phyloP scores from a whole-genome alignment of 2,888 invertebrate genomes.

The Stenchaetothrips biformis region DNA sequence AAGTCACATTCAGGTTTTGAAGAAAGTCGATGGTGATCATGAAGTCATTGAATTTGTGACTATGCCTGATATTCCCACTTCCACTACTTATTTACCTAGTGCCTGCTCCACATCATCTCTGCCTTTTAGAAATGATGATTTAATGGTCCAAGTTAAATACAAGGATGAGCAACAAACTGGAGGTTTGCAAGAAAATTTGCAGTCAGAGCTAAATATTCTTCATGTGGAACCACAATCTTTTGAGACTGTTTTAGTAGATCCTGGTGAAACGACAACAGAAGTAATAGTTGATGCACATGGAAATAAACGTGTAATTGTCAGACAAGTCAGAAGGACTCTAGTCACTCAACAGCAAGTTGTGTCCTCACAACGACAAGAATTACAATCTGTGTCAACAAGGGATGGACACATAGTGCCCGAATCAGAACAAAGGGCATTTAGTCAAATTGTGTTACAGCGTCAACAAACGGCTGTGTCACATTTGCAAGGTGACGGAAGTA shows the following conservation, averaged over 20 bases:
- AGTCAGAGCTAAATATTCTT: constrained; percentile 65
- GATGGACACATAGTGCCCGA: constrained; percentile 45
- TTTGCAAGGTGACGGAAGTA: constrained; percentile 56
- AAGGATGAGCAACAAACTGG: constrained; percentile 52
- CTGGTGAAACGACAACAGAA: constrained; percentile 76
- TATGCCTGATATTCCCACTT: constrained; percentile 44
- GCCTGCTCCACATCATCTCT: constrained; percentile 30
- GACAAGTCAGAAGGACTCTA: constrained; percentile 63
- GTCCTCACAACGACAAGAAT: constrained; percentile 53
- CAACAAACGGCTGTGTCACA: constrained; percentile 58
- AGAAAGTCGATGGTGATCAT: constrained; percentile 58
- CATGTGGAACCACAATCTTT: constrained; percentile 71
- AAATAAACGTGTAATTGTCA: constrained; percentile 71
- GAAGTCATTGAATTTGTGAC: constrained; percentile 70
- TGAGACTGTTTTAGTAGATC: constrained; percentile 75
- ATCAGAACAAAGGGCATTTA: constrained; percentile 55
- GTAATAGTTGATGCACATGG: constrained; percentile 77
- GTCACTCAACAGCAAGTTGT: constrained; percentile 62
- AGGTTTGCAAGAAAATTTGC: constrained; percentile 47
- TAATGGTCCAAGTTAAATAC: constrained; percentile 69
- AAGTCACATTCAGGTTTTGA: constrained; percentile 57
- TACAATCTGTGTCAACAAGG: constrained; percentile 53
- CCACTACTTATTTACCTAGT: constrained; percentile 27
- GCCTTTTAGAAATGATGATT: constrained; percentile 48
- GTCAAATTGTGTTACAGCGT: constrained; percentile 63